A percentile compares a stretch with the other conserved stretches of the same genome.
Evolutionary conservation across 2,113 vertebrate genomes (phyloP).

Genomic region (Triplophysa rosa): DNA sequence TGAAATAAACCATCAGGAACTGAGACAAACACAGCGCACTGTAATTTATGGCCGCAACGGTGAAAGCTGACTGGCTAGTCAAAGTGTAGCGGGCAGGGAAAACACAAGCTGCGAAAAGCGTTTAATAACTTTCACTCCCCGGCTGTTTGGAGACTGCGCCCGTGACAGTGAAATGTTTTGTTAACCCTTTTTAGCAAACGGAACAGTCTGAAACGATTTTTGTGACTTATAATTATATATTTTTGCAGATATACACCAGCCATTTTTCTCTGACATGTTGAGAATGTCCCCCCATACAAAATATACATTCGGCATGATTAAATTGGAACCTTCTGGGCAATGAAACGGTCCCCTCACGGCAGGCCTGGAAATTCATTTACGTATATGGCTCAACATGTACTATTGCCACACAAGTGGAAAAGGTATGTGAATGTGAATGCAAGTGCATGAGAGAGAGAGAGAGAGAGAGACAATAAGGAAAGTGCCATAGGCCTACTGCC

Average conservation of each 20-base stretch:
- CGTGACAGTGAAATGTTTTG: constrained; percentile 54
- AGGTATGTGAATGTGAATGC: constrained; percentile 34
- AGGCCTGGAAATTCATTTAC: constrained; percentile 51
- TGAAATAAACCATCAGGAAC: constrained; percentile 52
- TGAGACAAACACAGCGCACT: constrained; percentile 34
- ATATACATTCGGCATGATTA: constrained; percentile 54
- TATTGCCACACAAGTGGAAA: constrained; percentile 30
- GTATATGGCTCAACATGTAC: constrained; percentile 2
- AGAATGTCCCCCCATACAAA: constrained; percentile 50
- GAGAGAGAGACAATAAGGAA: background rate
- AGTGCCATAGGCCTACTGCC: background rate
- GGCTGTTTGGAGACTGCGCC: background rate
- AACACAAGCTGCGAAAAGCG: constrained; percentile 51
- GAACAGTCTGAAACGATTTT: constrained; percentile 44
- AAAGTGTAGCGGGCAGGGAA: constrained; percentile 44
- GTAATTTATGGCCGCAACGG: constrained; percentile 51
- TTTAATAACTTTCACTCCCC: constrained; percentile 46
- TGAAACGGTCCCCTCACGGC: constrained; percentile 18
- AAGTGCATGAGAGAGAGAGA: constrained; percentile 21
- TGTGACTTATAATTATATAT: constrained; percentile 56
- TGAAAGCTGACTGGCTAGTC: constrained; percentile 29
- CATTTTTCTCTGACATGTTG: constrained; percentile 57
- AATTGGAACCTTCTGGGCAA: constrained; percentile 57
- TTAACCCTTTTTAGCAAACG: constrained; percentile 46
- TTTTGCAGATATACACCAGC: constrained; percentile 51